These are phyloP conservation scores for Tetragnatha versicolor DNA, from an alignment of 1,140 invertebrate genomes.

Conservation along the genomic window DNA sequence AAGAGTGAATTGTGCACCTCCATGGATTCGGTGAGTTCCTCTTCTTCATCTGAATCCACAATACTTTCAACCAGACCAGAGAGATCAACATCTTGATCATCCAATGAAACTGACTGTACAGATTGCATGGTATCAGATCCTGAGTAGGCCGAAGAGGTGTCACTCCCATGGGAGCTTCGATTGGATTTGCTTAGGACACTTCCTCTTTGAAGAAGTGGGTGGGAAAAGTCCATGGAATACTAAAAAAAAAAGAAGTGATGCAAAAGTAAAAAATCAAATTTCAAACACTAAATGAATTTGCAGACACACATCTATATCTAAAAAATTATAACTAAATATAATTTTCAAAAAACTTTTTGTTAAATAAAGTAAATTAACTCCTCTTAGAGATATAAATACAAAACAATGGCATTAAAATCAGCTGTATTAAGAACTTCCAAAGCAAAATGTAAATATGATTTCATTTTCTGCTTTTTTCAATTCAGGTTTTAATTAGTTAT, in stretches of 20 bases:
- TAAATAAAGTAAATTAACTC: too few relatives aligned
- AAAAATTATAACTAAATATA: too few relatives aligned
- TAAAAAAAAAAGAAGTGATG: not conserved
- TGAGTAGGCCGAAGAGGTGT: constrained; percentile 93
- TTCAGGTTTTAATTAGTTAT: too few relatives aligned
- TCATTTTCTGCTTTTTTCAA: too few relatives aligned
- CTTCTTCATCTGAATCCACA: constrained; percentile 88
- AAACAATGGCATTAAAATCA: too few relatives aligned
- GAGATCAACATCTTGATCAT: constrained; percentile 84
- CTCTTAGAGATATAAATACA: too few relatives aligned
- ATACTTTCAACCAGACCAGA: constrained; percentile 91
- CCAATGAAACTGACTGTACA: constrained; percentile 71
- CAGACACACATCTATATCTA: too few relatives aligned
- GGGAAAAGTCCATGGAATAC: constrained; percentile 52
- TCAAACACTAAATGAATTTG: too few relatives aligned
- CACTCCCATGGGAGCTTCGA: constrained; percentile 87
- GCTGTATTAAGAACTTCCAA: too few relatives aligned
- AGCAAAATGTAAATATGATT: too few relatives aligned
- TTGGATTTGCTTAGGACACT: constrained; percentile 80
- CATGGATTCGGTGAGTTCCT: constrained; percentile 90
- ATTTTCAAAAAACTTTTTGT: too few relatives aligned
- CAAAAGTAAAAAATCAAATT: too few relatives aligned
- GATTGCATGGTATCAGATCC: constrained; percentile 96
- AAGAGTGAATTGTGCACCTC: constrained; percentile 66
- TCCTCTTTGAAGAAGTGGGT: constrained; percentile 58